Base-by-base conservation (phyloP, 2,113 vertebrate species). In the Hippocampus barbouri region DNA sequence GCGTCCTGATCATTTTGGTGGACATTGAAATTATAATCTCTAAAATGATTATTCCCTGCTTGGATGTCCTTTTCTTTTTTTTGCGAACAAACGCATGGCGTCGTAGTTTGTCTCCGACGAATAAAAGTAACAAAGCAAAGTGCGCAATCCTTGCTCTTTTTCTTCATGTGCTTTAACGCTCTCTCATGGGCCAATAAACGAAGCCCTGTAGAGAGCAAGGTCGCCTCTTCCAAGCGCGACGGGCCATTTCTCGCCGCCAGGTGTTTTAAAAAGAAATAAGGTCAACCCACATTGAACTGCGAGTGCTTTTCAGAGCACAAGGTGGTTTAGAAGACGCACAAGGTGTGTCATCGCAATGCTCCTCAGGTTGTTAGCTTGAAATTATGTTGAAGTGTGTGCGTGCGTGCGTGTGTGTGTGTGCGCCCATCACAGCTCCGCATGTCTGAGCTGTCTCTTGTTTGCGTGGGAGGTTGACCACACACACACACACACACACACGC, bases 401-500 rank as follows among this genome's bases (percentile, higher is more conserved):
- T 56, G 30, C 30, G 30, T 57, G 57, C 41, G 49, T 73, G 67
- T 14, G 4, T 69, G 63, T 21, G 47, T 0, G 12, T 14, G 1
- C 14, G 18, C 9, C 47, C 66, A 41, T 75, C 65, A 2, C 66
- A 74, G 68, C 27, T 5, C 4, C 23, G 53, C 70, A 20, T 61
- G 27, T 23, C n/a, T 30, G 38, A 53, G 75, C 40, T 15, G 73
- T 41, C 76, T 67, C 57, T 34, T 69, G 47, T 68, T 74, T 69
- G 74, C 66, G 82, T 83, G 77, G 73, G 83, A 74, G 79, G 69
- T 67, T 75, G 63, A 67, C 51, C 64, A 72, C 14, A 30, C 18
- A 7, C 64, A 27, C 59, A 53, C 25, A 73, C 54, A 14, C 25
- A 23, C 59, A 68, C 73, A 62, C 25, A 10, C 30, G 66, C 66